Evolutionary conservation across 92 coral and sea anemone genomes (phyloP), one percentile per base, ranked within the genome.

Genomic region (Phymanthus crucifer): DNA sequence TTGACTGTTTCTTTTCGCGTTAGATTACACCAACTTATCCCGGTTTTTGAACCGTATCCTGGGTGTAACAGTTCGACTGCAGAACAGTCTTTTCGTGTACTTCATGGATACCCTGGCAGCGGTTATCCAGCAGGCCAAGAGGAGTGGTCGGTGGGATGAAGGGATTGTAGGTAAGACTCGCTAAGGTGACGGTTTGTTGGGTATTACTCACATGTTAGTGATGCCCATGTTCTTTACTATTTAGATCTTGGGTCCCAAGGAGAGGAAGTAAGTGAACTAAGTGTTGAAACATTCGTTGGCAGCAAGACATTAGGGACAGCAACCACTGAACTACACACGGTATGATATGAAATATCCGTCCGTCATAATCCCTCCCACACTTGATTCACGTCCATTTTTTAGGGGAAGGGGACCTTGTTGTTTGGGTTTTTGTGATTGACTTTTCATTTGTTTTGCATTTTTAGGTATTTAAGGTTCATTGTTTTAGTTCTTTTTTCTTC

Each of bases 211-310:
- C 34, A 61, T n/a, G n/a, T n/a, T n/a, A n/a, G 21, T n/a, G 14
- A 43, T 43, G 0, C 14, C 48, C 48, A 14, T 17, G 1, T 9
- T 43, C 14, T 43, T 17, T 74, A 16, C 7, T 17, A 40, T 81
- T 50, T 50, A 96, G 99, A 96, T 88, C 99, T 96, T 32, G 99
- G 99, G 64, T 92, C 96, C 18, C 98, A 96, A 5, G 99, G 98
- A 21, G 99, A 96, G 66, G 99, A 90, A 34, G 99, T 96, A 21
- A 88, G 71, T 36, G 84, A 92, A 40, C 71, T 85, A 4, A 90
- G 94, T 61, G 93, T 94, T 26, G 87, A 89, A 80, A 90, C 98
- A 37, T 93, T 96, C 76, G 87, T 85, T 19, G 97, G 91, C 26
- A 88, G 78, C 66, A 66, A 84, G 48, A 81, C 90, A 12, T 76